Evolutionary conservation across 92 coral and sea anemone species (phyloP), one percentile per base, ranked within the genome.

Genomic region (Zoanthus sociatus): DNA sequence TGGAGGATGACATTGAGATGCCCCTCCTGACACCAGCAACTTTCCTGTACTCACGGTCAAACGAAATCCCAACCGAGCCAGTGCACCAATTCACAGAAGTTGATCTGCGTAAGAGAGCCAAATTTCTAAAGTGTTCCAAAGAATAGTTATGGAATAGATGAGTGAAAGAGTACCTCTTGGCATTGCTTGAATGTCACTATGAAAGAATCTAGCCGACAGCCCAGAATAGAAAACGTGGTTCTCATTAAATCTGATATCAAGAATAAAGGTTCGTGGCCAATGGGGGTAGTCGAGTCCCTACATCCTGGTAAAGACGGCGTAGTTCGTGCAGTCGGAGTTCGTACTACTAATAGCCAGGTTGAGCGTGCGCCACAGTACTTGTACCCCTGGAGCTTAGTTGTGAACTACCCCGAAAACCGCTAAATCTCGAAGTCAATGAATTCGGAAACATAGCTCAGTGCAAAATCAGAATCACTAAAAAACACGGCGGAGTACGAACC

Each of bases 81-180:
- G 30, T 9, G 13, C 55, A 73, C 50, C 78, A 73, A 46, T 45
- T 73, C 56, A 48, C 30, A 1, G 78, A 73, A 44, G 26, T 17
- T 10, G 82, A 79, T 18, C 72, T 87, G 55, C 33, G 54, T 13
- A 87, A 79, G 82, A 78, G 79, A 11, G 86, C 46, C 14, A 87
- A 71, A 56, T 78, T 50, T 70, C 54, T 78, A 9, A 73, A 47
- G 58, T 48, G 71, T 60, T 83, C 83, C 61, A 88, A 83, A 12
- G 84, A 88, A 12, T 56, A 83, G 18, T 88, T 83, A 6, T 83
- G 91, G 88, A 64, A 75, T 15, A 48, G 88, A 6, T 83, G 91
- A 88, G 54, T 83, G 91, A 88, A 42, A 14, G 91, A 83, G 61
- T 89, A 83, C 73, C 77, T 89, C 5, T n/a, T 66, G 31, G 78